phyloP scores from a whole-genome alignment of 2,113 vertebrate species.

The Amia ocellicauda region DNA sequence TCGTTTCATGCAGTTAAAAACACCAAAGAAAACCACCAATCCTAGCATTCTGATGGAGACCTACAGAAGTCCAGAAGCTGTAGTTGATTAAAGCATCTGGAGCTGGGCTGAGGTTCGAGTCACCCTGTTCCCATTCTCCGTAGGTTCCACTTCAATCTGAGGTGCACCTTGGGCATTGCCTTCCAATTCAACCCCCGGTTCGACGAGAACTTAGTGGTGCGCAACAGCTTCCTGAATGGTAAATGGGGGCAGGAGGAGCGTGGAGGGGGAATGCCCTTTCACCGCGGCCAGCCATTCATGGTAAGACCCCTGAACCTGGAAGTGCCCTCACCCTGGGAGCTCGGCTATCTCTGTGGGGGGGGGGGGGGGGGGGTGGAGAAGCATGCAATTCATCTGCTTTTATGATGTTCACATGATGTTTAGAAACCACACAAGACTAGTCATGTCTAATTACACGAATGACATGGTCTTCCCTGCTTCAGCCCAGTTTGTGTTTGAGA shows the following conservation, averaged over 20 bases:
- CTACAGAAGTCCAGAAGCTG: background rate
- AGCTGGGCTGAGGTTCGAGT: too few relatives aligned
- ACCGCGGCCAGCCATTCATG: conserved; percentile 52
- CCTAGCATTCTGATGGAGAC: background rate
- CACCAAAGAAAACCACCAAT: background rate
- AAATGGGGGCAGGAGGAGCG: conserved; percentile 60
- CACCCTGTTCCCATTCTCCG: too few relatives aligned
- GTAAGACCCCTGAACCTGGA: conserved; percentile 36
- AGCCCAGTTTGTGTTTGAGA: too few relatives aligned
- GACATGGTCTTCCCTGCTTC: too few relatives aligned
- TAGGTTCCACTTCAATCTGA: conserved; percentile 65
- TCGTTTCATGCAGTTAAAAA: background rate
- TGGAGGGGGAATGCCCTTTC: conserved; percentile 50
- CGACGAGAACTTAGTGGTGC: conserved; percentile 56
- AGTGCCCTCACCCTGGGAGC: background rate
- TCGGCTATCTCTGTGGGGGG: background rate
- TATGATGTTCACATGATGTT: too few relatives aligned
- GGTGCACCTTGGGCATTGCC: conserved; percentile 45
- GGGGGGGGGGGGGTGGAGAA: too few relatives aligned
- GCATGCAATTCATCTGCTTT: too few relatives aligned
- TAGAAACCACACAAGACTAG: too few relatives aligned
- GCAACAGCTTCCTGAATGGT: conserved; percentile 43
- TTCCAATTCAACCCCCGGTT: conserved; percentile 69
- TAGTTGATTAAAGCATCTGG: background rate
- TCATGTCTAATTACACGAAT: too few relatives aligned